phyloP scores from a whole-genome alignment of 2,113 vertebrate genomes.

The Archilochus colubris region DNA sequence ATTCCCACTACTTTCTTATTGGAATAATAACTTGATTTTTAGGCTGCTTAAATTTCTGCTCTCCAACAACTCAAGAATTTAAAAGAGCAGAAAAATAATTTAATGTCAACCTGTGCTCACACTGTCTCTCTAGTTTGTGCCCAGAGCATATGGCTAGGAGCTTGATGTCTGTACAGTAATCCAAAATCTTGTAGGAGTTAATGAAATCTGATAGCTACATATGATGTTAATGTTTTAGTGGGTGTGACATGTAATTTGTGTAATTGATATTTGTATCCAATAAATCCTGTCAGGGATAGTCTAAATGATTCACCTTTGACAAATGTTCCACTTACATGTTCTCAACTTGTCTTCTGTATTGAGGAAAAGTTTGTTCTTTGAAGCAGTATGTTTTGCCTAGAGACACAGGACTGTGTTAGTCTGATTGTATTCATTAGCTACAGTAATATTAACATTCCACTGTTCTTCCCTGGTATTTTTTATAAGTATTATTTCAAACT shows the following conservation, averaged over 20 bases:
- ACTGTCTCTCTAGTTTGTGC: neutral
- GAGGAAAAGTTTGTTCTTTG: neutral
- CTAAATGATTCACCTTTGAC: neutral
- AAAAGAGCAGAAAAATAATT: neutral
- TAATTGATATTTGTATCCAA: constrained; percentile 15
- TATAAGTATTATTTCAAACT: neutral
- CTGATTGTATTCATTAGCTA: neutral
- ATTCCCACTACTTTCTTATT: neutral
- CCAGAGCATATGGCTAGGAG: neutral
- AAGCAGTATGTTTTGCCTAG: neutral
- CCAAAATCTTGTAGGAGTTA: constrained; percentile 13
- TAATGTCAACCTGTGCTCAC: neutral
- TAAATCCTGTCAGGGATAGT: neutral
- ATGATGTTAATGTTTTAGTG: constrained; percentile 8
- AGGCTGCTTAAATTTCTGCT: neutral
- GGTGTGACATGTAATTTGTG: neutral
- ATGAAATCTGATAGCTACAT: neutral
- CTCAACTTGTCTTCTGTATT: neutral
- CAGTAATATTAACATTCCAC: neutral
- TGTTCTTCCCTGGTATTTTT: neutral
- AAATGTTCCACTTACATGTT: neutral
- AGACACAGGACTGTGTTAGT: neutral
- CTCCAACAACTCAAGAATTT: neutral
- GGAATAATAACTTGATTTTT: neutral
- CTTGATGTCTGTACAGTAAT: neutral